Conservation (phyloP, 2,888 invertebrate species). For the Pyrrhia umbra region DNA sequence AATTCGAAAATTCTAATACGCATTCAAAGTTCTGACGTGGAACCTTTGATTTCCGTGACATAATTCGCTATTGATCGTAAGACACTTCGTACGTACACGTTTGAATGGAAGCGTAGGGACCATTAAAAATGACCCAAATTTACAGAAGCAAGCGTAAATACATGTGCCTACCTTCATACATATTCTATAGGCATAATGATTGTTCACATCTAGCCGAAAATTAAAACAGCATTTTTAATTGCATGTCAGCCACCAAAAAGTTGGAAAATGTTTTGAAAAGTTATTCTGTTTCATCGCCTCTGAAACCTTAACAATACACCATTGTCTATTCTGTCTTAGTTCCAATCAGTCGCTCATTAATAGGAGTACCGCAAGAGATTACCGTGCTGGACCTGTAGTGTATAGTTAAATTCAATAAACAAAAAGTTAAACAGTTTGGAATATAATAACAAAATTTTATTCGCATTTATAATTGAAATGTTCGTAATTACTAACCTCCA, state of each 20-base stretch:
- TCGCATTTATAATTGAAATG: constrained; percentile 18
- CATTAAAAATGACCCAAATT: constrained; percentile 20
- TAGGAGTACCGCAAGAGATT: constrained; percentile 6
- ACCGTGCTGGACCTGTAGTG: constrained; percentile 6
- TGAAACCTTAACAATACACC: constrained; percentile 60
- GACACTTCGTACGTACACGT: neutral
- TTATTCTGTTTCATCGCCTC: constrained; percentile 9
- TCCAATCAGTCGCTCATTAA: constrained; percentile 39
- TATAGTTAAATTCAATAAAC: constrained; percentile 10
- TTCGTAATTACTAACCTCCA: constrained; percentile 10
- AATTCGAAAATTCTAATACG: constrained; percentile 4
- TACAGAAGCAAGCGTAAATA: neutral
- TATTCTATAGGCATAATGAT: neutral
- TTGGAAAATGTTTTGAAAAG: neutral
- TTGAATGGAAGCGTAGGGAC: neutral
- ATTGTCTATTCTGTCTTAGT: constrained; percentile 63
- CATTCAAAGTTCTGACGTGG: constrained; percentile 2
- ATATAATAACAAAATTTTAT: constrained; percentile 2
- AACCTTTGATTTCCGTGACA: constrained; percentile 15
- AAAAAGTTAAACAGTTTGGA: constrained; percentile 6
- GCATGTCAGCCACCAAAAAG: constrained; percentile 1
- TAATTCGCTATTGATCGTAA: constrained; percentile 8
- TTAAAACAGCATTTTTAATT: constrained; percentile 2
- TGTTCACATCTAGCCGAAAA: neutral
- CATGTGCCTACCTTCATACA: no score